phyloP scores from a whole-genome alignment of 2,888 invertebrate species.

The Amphimallon solstitiale region DNA sequence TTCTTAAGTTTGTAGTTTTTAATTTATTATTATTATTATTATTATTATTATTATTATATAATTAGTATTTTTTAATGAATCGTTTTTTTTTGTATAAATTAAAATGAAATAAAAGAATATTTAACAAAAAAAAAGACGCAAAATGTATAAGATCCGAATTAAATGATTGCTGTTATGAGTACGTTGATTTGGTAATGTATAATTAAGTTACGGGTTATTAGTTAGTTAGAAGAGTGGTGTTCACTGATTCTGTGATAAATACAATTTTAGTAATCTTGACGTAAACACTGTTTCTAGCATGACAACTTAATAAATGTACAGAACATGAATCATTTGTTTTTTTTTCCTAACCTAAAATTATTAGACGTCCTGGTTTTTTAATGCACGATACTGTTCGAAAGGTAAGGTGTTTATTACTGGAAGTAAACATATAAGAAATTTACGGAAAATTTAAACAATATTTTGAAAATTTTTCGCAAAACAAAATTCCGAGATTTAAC shows the following conservation, averaged over 20 bases:
- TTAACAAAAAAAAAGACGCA: conserved; percentile 7
- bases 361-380: neutral
- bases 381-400: too few species aligned
- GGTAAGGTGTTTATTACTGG: too few species aligned
- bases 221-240: conserved; percentile 60
- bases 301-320: conserved; percentile 62
- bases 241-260: conserved; percentile 66
- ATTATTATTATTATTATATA: conserved; percentile 12
- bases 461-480: too few species aligned
- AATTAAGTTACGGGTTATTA: conserved; percentile 60
- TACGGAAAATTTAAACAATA: too few species aligned
- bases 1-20: conserved; percentile 37
- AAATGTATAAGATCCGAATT: conserved; percentile 36
- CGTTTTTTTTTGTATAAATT: conserved; percentile 32
- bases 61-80: conserved; percentile 27
- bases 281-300: conserved; percentile 65
- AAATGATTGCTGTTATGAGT: conserved; percentile 36
- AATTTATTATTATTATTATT: conserved; percentile 36
- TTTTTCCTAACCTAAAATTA: neutral
- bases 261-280: conserved; percentile 64
- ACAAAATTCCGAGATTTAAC: too few species aligned
- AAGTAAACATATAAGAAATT: too few species aligned
- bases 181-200: conserved; percentile 54
- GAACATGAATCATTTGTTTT: conserved; percentile 43
- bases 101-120: conserved; percentile 20